Percentiles rank a stretch among this genome's conserved stretches.
Conservation (phyloP, 2,888 invertebrate species). For the Agelastica alni region DNA sequence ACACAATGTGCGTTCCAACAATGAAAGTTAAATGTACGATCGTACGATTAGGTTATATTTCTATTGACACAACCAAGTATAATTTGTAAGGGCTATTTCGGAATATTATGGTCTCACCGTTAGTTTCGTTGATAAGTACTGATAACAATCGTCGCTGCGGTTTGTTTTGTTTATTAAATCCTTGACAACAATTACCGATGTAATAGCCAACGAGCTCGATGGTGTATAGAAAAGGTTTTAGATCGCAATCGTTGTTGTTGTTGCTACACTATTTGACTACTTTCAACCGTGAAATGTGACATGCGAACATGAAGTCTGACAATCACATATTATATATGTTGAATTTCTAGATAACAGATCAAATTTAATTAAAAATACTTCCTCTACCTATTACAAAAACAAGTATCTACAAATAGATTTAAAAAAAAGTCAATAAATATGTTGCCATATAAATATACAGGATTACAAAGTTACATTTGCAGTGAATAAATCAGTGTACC, state of each 20-base stretch:
- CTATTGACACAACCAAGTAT: constrained; percentile 54
- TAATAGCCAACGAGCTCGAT: constrained; percentile 31
- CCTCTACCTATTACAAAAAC: no score
- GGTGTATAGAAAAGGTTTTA: constrained; percentile 13
- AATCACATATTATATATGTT: no score
- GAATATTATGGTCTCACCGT: constrained; percentile 27
- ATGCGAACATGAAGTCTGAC: no score
- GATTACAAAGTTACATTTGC: no score
- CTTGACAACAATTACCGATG: constrained; percentile 45
- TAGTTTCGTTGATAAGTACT: constrained; percentile 42
- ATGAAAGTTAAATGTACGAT: constrained; percentile 57
- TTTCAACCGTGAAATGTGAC: no score
- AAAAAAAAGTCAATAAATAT: no score
- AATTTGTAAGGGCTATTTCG: constrained; percentile 55
- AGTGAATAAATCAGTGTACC: no score
- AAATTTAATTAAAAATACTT: no score
- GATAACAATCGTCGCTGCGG: constrained; percentile 51
- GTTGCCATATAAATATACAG: no score
- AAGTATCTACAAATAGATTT: no score
- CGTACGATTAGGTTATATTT: constrained; percentile 56
- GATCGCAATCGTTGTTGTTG: constrained; percentile 10
- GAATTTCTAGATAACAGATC: no score
- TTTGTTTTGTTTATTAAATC: constrained; percentile 52
- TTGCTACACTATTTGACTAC: not conserved
- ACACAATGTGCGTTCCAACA: constrained; percentile 54